Evolutionary conservation across 2,797 vertebrate species (phyloP).

Genomic region (Crenuchus spilurus): DNA sequence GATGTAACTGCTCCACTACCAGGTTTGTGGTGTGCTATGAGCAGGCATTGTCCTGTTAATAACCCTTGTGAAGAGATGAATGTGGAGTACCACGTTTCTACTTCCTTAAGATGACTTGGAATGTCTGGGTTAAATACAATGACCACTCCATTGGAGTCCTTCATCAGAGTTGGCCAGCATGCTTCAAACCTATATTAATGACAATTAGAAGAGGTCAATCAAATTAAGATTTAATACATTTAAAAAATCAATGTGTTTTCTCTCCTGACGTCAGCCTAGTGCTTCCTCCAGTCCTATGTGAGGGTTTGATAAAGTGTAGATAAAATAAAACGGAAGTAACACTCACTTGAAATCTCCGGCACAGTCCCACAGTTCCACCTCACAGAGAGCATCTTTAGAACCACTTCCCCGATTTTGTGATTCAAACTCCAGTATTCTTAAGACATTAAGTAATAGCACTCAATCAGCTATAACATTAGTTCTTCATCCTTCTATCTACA

Average conservation of each 20-base stretch:
- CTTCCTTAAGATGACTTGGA: slow-evolving; percentile 90
- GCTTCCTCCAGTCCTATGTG: too few relatives aligned
- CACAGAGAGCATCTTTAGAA: slow-evolving; percentile 78
- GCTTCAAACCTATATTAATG: slow-evolving; percentile 84
- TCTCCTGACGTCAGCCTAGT: too few relatives aligned
- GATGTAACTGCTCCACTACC: slow-evolving; percentile 74
- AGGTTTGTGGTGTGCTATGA: slow-evolving; percentile 94
- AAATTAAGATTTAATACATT: too few relatives aligned
- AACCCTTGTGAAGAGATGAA: slow-evolving; percentile 88
- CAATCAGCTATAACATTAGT: too few relatives aligned
- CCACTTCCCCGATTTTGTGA: slow-evolving; percentile 74
- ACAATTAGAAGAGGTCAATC: not conserved
- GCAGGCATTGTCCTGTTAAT: slow-evolving; percentile 87
- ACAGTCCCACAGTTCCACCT: slow-evolving; percentile 96
- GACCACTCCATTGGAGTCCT: slow-evolving; percentile 87
- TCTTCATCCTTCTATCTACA: too few relatives aligned
- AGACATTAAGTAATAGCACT: too few relatives aligned
- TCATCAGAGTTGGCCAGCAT: slow-evolving; percentile 96
- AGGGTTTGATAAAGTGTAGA: not conserved
- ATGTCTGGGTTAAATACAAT: slow-evolving; percentile 91
- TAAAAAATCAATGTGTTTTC: too few relatives aligned
- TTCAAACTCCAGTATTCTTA: slow-evolving; percentile 93
- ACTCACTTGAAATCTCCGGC: slow-evolving; percentile 91
- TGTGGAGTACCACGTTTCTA: slow-evolving; percentile 88
- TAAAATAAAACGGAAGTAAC: too few relatives aligned